Conservation (phyloP, 37 sponge, comb jelly and placozoan species). For the Eunapius fragilis region DNA sequence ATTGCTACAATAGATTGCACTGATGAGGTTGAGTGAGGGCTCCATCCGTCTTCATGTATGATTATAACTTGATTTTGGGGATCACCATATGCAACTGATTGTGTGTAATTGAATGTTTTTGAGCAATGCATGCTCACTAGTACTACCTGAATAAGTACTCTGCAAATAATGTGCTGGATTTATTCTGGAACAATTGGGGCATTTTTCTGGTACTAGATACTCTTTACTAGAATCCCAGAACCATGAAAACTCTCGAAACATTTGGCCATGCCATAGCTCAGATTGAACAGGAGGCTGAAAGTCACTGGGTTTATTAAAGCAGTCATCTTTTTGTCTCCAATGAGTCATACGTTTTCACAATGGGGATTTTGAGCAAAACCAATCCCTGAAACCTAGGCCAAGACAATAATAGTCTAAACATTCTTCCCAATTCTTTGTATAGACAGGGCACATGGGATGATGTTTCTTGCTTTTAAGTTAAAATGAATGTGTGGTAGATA, state of each 20-base stretch:
- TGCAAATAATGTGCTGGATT: background rate
- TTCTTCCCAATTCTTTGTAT: background rate
- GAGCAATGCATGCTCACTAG: background rate
- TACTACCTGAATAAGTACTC: too few relatives aligned
- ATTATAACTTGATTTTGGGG: constrained; percentile 18
- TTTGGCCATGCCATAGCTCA: constrained; percentile 17
- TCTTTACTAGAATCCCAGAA: constrained; percentile 3
- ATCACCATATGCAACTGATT: background rate
- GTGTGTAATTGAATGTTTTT: background rate
- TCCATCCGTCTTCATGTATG: constrained; percentile 33
- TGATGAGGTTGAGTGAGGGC: constrained; percentile 15
- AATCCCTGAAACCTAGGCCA: constrained; percentile 5
- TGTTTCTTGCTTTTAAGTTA: background rate
- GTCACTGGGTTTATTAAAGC: background rate
- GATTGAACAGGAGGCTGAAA: background rate
- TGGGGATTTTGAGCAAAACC: background rate
- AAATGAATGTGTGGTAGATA: too few relatives aligned
- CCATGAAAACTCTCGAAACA: constrained; percentile 1
- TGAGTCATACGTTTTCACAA: background rate
- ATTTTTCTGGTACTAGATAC: constrained; percentile 9
- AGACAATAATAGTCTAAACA: constrained; percentile 20
- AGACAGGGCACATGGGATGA: too few relatives aligned
- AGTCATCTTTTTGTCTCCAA: constrained; percentile 1
- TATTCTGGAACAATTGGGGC: background rate
- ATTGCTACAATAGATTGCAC: constrained; percentile 23